Percentiles rank a stretch among this genome's conserved stretches.
phyloP scores from a whole-genome alignment of 2,888 invertebrate genomes.

The Siphonodentalium dalli region DNA sequence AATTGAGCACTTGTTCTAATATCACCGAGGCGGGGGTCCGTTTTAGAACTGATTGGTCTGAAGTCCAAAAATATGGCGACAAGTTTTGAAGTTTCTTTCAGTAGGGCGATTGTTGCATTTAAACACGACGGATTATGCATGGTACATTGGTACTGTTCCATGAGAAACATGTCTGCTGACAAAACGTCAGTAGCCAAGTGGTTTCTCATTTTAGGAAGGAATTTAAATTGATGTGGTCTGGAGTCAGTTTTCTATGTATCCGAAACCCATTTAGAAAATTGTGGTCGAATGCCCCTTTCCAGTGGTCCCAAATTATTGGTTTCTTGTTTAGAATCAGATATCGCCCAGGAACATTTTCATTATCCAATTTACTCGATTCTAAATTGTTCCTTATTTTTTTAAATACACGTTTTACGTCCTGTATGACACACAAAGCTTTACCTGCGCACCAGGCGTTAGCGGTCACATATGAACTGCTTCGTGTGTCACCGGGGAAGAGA shows the following conservation, averaged over 20 bases:
- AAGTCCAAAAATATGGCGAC: neutral
- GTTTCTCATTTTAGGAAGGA: neutral
- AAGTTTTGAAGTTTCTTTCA: neutral
- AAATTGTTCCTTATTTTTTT: conserved; percentile 1
- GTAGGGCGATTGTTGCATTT: neutral
- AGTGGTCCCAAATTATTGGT: conserved; percentile 1
- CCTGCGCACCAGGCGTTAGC: neutral
- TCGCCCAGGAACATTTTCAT: neutral
- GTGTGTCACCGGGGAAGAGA: neutral
- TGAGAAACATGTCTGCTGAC: neutral
- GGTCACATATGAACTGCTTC: neutral
- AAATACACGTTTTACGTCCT: neutral
- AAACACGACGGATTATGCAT: neutral
- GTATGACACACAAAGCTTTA: neutral
- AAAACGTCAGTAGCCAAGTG: neutral
- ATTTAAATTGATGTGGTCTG: neutral
- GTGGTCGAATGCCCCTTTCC: neutral
- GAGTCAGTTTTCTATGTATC: neutral
- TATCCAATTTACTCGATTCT: neutral
- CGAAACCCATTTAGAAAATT: no score
- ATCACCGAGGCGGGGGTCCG: no score
- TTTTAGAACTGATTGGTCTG: neutral
- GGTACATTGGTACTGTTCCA: conserved; percentile 1
- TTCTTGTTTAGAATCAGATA: neutral
- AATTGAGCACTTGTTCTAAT: no score